Base-by-base conservation (phyloP, 30 jellyfish, hydroid and myxozoan species). In the Catostylus mosaicus region DNA sequence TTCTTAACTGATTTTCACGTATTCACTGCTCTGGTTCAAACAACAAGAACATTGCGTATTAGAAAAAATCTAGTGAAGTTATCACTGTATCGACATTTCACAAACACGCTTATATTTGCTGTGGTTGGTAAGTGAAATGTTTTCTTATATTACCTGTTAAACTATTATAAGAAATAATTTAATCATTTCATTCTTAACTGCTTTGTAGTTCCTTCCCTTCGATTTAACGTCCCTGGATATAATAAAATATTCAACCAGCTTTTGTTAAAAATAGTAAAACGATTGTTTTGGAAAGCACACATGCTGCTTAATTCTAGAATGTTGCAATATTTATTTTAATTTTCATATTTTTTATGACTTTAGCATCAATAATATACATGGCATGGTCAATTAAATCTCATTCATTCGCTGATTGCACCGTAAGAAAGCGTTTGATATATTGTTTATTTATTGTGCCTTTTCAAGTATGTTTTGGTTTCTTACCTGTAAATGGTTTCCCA, bases 21-120 rank as follows among this genome's bases (percentile, higher is more conserved):
- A 0, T 91, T 91, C 93, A 75, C 98, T 35, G 92, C 98, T 1
- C 82, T 91, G 85, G 98, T 91, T 6, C 98, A 91, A 84, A 91
- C 98, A 43, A 91, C 98, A 50, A 67, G 98, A 57, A 91, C 98
- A 7, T 77, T 91, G 37, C 54, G 98, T 22, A 91, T 91, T 52
- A 62, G 98, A 71, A 91, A 91, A 38, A 91, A 91, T 75, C 69
- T 84, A 29, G 94, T 91, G 43, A 91, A 91, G 45, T 78, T 91
- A 26, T 74, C 98, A 10, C 38, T 91, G 37, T 91, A 91, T 67
- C 89, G 98, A n/a, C 98, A 91, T 65, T 91, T 91, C 84, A 91
- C 98, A 23, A 91, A 91, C 71, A 91, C 98, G 11, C 92, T 91
- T n/a, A 91, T 91, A 45, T 91, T 91, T 52, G 88, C 91, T 30